phyloP scores from a whole-genome alignment of 2,113 vertebrate species.

The Neogobius melanostomus region DNA sequence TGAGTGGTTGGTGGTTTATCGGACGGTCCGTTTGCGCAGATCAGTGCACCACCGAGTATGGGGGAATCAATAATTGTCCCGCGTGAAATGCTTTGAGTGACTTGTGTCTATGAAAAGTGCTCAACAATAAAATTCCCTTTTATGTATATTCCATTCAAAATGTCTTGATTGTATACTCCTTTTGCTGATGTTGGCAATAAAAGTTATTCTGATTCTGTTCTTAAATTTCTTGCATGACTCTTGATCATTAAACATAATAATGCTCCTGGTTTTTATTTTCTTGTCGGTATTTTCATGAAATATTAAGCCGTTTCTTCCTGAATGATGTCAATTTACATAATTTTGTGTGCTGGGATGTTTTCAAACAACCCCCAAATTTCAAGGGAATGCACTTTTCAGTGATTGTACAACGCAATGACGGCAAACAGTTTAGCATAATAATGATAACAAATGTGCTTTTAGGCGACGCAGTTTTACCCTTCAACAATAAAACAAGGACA shows the following conservation, averaged over 20 bases:
- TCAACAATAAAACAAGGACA: slow-evolving; percentile 50
- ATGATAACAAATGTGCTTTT: slow-evolving; percentile 36
- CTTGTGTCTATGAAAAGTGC: no score
- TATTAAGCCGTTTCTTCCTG: neutral
- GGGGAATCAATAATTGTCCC: no score
- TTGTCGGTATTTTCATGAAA: neutral
- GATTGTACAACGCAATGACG: slow-evolving; percentile 12
- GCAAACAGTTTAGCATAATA: slow-evolving; percentile 42
- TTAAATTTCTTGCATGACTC: neutral
- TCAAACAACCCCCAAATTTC: neutral
- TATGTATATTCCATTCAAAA: no score
- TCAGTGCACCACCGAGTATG: no score
- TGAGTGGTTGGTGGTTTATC: no score
- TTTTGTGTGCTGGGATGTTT: neutral
- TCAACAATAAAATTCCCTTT: no score
- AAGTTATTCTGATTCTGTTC: no score
- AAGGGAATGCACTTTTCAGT: neutral
- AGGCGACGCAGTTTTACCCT: slow-evolving; percentile 44
- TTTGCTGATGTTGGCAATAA: no score
- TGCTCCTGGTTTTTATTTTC: neutral
- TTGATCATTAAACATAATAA: neutral
- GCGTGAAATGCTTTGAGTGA: no score
- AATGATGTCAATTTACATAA: neutral
- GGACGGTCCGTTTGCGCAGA: no score
- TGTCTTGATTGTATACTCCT: no score